Evolutionary conservation across 2,113 vertebrate species (phyloP), one percentile per base, ranked within the genome.

Genomic region (Scortum barcoo): DNA sequence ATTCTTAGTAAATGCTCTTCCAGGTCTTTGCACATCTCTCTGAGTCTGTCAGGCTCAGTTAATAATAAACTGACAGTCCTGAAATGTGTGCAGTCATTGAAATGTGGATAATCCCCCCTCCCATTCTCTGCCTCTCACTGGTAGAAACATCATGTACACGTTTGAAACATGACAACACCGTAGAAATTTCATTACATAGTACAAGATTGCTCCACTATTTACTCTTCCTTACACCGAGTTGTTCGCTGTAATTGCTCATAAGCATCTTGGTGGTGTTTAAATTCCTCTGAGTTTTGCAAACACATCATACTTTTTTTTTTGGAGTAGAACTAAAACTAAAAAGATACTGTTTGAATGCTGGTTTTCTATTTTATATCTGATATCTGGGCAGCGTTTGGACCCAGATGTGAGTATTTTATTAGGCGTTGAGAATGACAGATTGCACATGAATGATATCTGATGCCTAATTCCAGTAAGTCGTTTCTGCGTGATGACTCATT

Each of bases 401-500:
- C 14, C 46, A 33, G 28, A 44, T 46, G 8, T 30, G 60, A 65
- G 30, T 26, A 30, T 40, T 60, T 63, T 12, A 51, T 51, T 33
- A 16, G 28, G 20, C 62, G 33, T 16, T 13, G 46, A 66, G 63
- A 60, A 76, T 58, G 36, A 80, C 13, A 13, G 40, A 30, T 68
- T 67, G 19, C 62, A 68, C 30, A 67, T 48, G 62, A 73, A 76
- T 24, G 19, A 26, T 57, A 51, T 71, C 40, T 67, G 60, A 77
- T 30, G 7, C 14, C 19, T 44, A 46, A 56, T 89, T 91, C 88
- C 83, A 78, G 80, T 76, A 57, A 63, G 6, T 58, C 33, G 61
- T 57, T 61, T 72, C 0, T 16, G 19, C 53, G 33, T 46, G 24
- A 44, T 86, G 85, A 92, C 51, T 90, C 80, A 89, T 53, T 61